Base-by-base conservation (phyloP, 1,140 invertebrate genomes). In the Heliconius congener region DNA sequence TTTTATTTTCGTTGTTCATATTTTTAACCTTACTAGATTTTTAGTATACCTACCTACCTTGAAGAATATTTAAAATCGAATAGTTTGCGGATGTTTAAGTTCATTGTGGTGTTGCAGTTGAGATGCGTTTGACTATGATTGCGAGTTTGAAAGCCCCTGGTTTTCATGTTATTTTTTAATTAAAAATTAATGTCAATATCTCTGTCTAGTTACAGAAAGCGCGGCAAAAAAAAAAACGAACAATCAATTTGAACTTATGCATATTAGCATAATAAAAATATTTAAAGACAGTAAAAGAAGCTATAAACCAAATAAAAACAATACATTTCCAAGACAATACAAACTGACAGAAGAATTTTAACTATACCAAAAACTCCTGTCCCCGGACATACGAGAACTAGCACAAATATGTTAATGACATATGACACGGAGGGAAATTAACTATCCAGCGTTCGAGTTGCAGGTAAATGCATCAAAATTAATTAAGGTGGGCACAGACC, bases 391-490 rank as follows among this genome's bases (percentile, higher is more conserved):
- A 18, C 71, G 19, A 37, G 37, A 80, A 80, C 74, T 80, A 73
- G 74, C 75, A 70, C 73, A 78, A 75, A 81, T 81, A 81, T 81
- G 80, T 78, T 81, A 81, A 81, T 81, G 80, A 76, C 76, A 81
- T 78, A 76, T 78, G 80, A 81, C 80, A 81, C 74, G 46, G 52
- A 50, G 73, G 46, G 80, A 82, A 74, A 81, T 73, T 81, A 78
- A 78, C 78, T 82, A 82, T 82, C 75, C 78, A 74, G 83, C 76
- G 76, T 83, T 83, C 78, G 71, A 74, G 78, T 34, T 78, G 74
- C 87, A 93, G 90, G 91, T 92, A 92, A 91, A 90, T 90, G 85
- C 87, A 91, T 91, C 91, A 87, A 93, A 93, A 93, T 93, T 94
- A 94, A 94, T 94, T 92, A 94, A 91, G 87, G 90, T 84, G 87